Conservation (phyloP, 2,888 invertebrate genomes). For the Leptothorax acervorum region DNA sequence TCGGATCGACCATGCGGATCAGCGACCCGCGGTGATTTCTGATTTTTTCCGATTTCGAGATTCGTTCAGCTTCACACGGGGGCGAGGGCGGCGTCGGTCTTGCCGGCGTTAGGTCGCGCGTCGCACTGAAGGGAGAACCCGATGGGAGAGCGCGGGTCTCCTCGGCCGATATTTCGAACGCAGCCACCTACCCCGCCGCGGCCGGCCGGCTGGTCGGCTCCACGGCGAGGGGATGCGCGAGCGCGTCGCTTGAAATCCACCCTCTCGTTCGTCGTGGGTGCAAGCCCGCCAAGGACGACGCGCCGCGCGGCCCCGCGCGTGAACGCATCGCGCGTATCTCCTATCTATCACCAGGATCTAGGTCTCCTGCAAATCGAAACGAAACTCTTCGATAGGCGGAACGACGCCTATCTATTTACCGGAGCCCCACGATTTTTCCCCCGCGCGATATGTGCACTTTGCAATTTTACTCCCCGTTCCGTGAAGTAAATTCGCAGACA, state of each 20-base stretch:
- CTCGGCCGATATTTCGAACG: slow-evolving; percentile 62
- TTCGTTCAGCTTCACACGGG: slow-evolving; percentile 60
- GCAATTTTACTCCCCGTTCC: not conserved
- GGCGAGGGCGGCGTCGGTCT: slow-evolving; percentile 81
- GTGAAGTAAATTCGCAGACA: not conserved
- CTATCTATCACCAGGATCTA: not conserved
- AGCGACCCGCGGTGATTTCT: slow-evolving; percentile 6
- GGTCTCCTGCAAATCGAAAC: not conserved
- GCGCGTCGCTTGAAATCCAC: slow-evolving; percentile 51
- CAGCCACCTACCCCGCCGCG: slow-evolving; percentile 54
- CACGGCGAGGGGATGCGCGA: slow-evolving; percentile 64
- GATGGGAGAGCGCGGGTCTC: slow-evolving; percentile 49
- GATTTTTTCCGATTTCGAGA: not conserved
- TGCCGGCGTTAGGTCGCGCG: slow-evolving; percentile 81
- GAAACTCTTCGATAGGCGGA: not conserved
- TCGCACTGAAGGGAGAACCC: slow-evolving; percentile 78
- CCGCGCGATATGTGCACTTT: not conserved
- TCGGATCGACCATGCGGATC: not conserved
- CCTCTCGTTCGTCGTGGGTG: slow-evolving; percentile 9
- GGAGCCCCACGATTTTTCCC: not conserved
- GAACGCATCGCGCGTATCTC: not conserved
- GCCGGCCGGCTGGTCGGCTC: slow-evolving; percentile 37
- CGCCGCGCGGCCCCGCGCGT: not conserved
- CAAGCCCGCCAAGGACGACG: slow-evolving; percentile 24
- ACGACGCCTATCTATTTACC: not conserved